Base-by-base conservation (phyloP, 1,140 invertebrate species). In the Caenorhabditis briggsae region DNA sequence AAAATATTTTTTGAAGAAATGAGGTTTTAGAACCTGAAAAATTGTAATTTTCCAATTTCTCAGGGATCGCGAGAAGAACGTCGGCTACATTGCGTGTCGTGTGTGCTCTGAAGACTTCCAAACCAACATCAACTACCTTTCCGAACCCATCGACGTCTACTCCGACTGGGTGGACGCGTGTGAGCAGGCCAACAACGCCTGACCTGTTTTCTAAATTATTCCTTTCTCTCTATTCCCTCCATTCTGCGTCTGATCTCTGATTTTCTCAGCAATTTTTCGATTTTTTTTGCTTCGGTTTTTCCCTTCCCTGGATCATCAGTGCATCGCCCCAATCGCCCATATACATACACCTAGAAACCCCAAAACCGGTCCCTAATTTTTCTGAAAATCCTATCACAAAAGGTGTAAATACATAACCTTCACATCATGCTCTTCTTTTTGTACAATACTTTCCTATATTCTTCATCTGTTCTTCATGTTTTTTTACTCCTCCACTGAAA, bases 151-250 rank as follows among this genome's bases (percentile, higher is more conserved):
- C 86, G 98, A 99, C 95, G 97, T 99, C 25, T 99, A 99, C 92
- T 98, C 98, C 94, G 97, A 99, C 93, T 99, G 98, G 98, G 98
- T 99, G 83, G 98, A 99, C 94, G 97, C 97, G 1, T 99, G 97
- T 94, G 98, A 98, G 94, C 94, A 93, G 89, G 96, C 70, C 5
- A 78, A 78, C 46, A 78, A 78, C n/a, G 70, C 70, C n/a, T 78
- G 18, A 58, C n/a, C n/a, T 12, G 3, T 23, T 2, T 8, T 64
- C 16, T 46, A 46, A 18, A 18, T 70, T 18, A 18, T 16, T 70
- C 16, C 5, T 70, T 46, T 70, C 18, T 18, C 23, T 70, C 43
- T 46, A 12, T n/a, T n/a, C 61, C 61, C 65, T 14, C 43, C 18
- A 61, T n/a, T 58, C 14, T 12, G 46, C 20, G 70, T 78, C 33